Base-by-base conservation (phyloP, 2,797 vertebrate genomes). In the Argentina silus region DNA sequence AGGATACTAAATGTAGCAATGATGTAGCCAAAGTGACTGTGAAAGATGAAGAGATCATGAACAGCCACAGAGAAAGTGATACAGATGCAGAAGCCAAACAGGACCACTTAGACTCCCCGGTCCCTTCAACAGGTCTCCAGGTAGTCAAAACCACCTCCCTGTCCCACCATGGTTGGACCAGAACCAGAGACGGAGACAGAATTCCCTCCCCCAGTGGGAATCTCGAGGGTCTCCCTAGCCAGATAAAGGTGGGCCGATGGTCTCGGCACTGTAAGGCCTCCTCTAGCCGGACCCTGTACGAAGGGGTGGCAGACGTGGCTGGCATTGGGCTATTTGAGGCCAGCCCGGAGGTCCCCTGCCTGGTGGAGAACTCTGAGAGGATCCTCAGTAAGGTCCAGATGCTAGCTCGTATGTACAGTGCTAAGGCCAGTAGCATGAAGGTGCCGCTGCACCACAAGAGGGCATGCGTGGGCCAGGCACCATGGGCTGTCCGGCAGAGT, bases 361-460 rank as follows among this genome's bases (percentile, higher is more conserved):
- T 95, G 5, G 78, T 94, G 45, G 93, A 95, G 12, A 92, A 93
- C 74, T 95, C 94, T 0, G 95, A 96, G 75, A 93, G 95, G 10
- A 95, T 97, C 27, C 88, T 96, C 0, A 97, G 92, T 77, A 96
- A 96, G n/a, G 96, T 97, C 17, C 95, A 97, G 45, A 94, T 95
- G 17, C 27, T 98, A 81, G 96, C 96, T 1, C 92, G 88, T 11
- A 96, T 97, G 90, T 98, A 96, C 87, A 95, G 95, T 0, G 88
- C 93, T 83, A 95, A 95, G 78, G 93, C 94, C 63, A 86, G 91
- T 70, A 88, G 88, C 79, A 93, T 95, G 92, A 96, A 96, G 73
- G 90, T 93, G 2, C 93, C 93, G 0, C 83, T 93, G 50, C 92
- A 93, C 68, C 93, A 93, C 69, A 93, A 93, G 79, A 83, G 79